Conservation (phyloP, 2,797 vertebrate genomes). For the Sarcoramphus papa region DNA sequence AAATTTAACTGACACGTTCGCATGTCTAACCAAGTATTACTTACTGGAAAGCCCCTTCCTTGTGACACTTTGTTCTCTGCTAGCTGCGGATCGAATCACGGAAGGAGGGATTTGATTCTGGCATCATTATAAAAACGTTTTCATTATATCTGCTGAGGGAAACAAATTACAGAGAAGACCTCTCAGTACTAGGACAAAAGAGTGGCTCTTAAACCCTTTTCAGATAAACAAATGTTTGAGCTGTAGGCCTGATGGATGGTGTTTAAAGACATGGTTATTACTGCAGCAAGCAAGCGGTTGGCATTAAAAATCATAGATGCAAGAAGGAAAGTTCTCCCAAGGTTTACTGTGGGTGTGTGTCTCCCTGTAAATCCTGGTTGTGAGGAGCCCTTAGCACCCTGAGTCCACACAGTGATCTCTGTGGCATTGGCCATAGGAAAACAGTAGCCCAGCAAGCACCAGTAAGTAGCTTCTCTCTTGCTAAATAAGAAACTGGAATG, state of each 20-base stretch:
- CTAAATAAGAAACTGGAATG: background rate
- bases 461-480: background rate
- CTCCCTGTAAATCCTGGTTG: background rate
- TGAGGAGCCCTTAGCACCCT: background rate
- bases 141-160: background rate
- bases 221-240: background rate
- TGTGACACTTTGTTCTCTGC: background rate
- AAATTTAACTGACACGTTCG: background rate
- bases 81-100: background rate
- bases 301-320: background rate
- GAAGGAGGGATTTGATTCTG: slow-evolving; percentile 2
- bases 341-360: background rate
- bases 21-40: background rate
- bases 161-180: slow-evolving; percentile 23
- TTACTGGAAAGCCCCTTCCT: background rate
- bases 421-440: background rate
- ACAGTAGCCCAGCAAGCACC: background rate
- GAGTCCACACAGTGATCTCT: background rate
- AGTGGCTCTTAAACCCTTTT: background rate
- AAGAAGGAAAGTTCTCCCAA: background rate
- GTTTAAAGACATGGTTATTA: background rate
- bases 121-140: background rate
- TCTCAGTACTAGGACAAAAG: background rate
- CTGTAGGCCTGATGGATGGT: background rate
- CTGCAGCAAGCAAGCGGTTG: background rate